phyloP scores from a whole-genome alignment of 2,888 invertebrate species.

The Xestia ashworthii region DNA sequence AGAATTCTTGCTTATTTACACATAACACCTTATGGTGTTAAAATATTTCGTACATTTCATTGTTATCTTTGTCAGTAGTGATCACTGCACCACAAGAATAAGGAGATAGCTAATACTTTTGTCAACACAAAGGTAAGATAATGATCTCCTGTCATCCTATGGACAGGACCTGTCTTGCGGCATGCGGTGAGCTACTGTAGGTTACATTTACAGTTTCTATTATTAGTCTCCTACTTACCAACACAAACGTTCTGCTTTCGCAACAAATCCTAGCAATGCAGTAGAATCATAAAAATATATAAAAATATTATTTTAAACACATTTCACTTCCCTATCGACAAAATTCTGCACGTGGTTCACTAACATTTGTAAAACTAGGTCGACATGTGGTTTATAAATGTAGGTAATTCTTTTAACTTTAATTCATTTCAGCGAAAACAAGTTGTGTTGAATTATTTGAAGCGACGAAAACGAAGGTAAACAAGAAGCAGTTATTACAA shows the following conservation, averaged over 20 bases:
- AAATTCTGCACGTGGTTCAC: conserved; percentile 21
- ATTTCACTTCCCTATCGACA: conserved; percentile 43
- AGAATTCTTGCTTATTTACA: neutral
- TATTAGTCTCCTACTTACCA: neutral
- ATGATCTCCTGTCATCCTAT: too few species aligned
- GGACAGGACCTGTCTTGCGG: neutral
- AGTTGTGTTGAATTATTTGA: neutral
- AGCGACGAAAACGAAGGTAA: neutral
- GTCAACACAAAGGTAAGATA: neutral
- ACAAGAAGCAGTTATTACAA: neutral
- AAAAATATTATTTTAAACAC: conserved; percentile 17
- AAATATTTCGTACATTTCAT: neutral
- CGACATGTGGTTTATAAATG: conserved; percentile 10
- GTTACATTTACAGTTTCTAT: neutral
- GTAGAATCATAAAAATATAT: conserved; percentile 35
- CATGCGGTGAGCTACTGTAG: neutral
- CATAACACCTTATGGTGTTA: neutral
- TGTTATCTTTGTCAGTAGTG: neutral
- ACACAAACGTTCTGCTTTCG: conserved; percentile 11
- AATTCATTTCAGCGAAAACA: neutral
- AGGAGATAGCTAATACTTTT: neutral
- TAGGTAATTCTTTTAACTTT: conserved; percentile 3
- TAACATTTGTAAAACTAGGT: conserved; percentile 27
- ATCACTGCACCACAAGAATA: neutral
- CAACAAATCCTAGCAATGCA: conserved; percentile 26